Conservation (phyloP, 1,140 invertebrate species). For the Venturia canescens region DNA sequence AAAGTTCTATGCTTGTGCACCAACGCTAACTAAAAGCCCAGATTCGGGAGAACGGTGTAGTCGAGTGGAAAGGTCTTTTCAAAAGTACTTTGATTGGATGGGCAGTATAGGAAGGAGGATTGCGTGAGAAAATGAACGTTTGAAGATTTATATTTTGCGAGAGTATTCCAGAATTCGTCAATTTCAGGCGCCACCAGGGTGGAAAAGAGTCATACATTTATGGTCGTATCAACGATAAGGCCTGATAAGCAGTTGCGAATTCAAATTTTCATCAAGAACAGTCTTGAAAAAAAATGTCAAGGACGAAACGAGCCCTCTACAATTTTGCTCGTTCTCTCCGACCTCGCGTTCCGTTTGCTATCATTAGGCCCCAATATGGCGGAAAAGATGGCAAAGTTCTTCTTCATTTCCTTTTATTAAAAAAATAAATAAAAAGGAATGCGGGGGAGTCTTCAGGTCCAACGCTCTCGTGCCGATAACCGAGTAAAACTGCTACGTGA, state of each 20-base stretch:
- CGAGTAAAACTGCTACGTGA: slow-evolving; percentile 40
- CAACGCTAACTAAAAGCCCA: too few species aligned
- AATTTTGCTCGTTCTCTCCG: background rate
- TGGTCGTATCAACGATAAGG: too few species aligned
- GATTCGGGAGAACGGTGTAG: background rate
- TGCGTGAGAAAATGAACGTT: background rate
- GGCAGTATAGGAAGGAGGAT: slow-evolving; percentile 43
- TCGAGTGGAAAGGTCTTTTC: slow-evolving; percentile 46
- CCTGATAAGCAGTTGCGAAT: too few species aligned
- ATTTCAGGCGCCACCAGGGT: too few species aligned
- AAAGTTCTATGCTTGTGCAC: too few species aligned
- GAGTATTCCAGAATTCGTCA: too few species aligned
- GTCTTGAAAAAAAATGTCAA: background rate
- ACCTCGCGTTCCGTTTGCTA: background rate
- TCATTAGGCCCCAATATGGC: background rate
- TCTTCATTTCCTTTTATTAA: background rate
- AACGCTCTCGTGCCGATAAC: slow-evolving; percentile 37
- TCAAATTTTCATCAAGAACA: too few species aligned
- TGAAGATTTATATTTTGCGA: too few species aligned
- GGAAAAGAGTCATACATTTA: too few species aligned
- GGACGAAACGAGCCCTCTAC: background rate
- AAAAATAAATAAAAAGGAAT: background rate
- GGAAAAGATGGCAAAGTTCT: slow-evolving; percentile 5
- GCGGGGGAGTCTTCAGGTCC: slow-evolving; percentile 27
- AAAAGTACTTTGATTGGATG: slow-evolving; percentile 54